Base-by-base conservation (phyloP, 1,140 invertebrate genomes). In the Drosophila tristis region DNA sequence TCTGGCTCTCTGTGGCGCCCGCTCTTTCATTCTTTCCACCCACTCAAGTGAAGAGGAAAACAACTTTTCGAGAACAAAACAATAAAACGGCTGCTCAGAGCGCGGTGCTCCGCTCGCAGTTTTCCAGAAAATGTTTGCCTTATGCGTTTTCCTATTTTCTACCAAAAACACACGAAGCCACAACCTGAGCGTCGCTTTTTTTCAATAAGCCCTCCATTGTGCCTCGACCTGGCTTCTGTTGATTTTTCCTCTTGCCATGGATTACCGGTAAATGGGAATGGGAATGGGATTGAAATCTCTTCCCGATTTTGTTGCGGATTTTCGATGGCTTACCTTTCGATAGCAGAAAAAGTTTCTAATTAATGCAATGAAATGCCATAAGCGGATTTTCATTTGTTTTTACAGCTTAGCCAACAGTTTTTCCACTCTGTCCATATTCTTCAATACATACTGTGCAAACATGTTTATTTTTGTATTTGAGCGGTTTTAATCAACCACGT, bases 131-230 rank as follows among this genome's bases (percentile, higher is more conserved):
- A 65, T 49, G 68, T 59, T 73, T 66, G 58, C 55, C 58, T 79
- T 79, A 84, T 82, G 65, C 64, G 80, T 72, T 84, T 79, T 63
- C 29, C 64, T 74, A 74, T 74, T 74, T 72, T 66, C 59, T 29
- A 67, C 60, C 56, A 48, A 78, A 74, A 63, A 74, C 70, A 74
- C 44, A 47, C 64, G 68, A 84, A 80, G 78, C 80, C 82, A 59
- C 75, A 75, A 85, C 72, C 80, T 85, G 78, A 76, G 75, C 65
- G 79, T 79, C 54, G 71, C 82, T 84, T 84, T 84, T 39, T 11
- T 39, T 2, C 35, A 84, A 84, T 84, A 84, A 82, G 80, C 80
- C 31, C 76, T 62, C 63, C 66, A 72, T 55, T 44, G 50, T 73
- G 51, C 67, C 57, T 58, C 39, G 25, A 49, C 8, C 48, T 49